Evolutionary conservation across 2,797 vertebrate species (phyloP).

Genomic region (Pyrocephalus nanus): DNA sequence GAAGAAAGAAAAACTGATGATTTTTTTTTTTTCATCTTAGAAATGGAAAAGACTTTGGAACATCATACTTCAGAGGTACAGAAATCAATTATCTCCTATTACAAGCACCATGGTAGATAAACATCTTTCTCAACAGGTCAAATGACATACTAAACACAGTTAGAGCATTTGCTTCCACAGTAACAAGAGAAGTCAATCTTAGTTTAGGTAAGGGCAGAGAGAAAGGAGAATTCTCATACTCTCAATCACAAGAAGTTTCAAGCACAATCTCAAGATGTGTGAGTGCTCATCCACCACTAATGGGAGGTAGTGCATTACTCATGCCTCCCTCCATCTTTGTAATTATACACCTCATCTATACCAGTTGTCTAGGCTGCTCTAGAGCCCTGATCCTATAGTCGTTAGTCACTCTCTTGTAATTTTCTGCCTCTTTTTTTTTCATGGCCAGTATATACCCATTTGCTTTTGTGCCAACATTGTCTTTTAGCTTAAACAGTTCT

Average conservation of each 20-base stretch:
- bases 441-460: background rate
- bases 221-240: background rate
- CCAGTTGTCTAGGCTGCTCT: background rate
- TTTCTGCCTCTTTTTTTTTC: conserved; percentile 8
- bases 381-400: background rate
- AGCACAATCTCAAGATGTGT: background rate
- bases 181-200: background rate
- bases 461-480: background rate
- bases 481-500: background rate
- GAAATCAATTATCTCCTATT: background rate
- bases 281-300: background rate
- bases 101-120: background rate
- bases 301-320: fast-evolving
- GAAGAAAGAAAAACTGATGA: background rate
- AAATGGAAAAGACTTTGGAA: background rate
- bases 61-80: background rate
- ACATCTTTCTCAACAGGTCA: background rate
- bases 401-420: background rate
- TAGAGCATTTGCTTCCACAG: background rate
- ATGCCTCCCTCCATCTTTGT: background rate
- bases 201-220: background rate
- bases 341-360: background rate
- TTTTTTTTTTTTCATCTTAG: background rate
- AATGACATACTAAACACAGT: background rate
- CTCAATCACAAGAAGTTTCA: background rate